These are phyloP conservation scores for Takifugu rubripes DNA, from an alignment of 2,797 vertebrate species.

Conservation along the genomic window DNA sequence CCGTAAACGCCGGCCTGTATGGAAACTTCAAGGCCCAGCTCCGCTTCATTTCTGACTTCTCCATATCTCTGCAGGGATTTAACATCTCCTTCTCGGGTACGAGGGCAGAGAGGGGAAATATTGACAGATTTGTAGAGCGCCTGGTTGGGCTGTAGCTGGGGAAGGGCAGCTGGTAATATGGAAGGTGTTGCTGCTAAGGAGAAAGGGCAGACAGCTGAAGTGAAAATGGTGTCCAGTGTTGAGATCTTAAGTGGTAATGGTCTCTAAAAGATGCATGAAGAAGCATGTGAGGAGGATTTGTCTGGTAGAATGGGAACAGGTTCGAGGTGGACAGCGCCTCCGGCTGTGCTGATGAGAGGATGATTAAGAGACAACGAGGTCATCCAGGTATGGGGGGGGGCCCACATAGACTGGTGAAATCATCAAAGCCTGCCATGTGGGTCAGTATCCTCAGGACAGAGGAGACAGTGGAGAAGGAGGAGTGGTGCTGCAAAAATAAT, in stretches of 20 bases:
- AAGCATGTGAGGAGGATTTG: conserved; percentile 52
- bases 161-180: conserved; percentile 13
- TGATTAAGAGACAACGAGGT: conserved; percentile 65
- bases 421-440: conserved; percentile 58
- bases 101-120: conserved; percentile 5
- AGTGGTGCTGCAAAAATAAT: conserved; percentile 35
- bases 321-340: conserved; percentile 46
- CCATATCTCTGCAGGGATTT: conserved; percentile 79
- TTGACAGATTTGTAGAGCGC: background rate
- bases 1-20: conserved; percentile 76
- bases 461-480: background rate
- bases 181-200: conserved; percentile 19
- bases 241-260: conserved; percentile 55
- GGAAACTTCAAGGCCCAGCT: conserved; percentile 81
- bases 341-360: conserved; percentile 49
- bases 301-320: conserved; percentile 35
- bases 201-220: conserved; percentile 4
- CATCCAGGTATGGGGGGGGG: conserved; percentile 50
- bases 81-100: conserved; percentile 79
- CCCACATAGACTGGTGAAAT: conserved; percentile 52
- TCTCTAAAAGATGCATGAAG: conserved; percentile 42
- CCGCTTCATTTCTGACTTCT: conserved; percentile 82
- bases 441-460: conserved; percentile 42
- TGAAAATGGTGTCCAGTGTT: conserved; percentile 25
- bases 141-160: conserved; percentile 1